Evolutionary conservation across 2,888 invertebrate species (phyloP).

Genomic region (Aphidoletes aphidimyza): DNA sequence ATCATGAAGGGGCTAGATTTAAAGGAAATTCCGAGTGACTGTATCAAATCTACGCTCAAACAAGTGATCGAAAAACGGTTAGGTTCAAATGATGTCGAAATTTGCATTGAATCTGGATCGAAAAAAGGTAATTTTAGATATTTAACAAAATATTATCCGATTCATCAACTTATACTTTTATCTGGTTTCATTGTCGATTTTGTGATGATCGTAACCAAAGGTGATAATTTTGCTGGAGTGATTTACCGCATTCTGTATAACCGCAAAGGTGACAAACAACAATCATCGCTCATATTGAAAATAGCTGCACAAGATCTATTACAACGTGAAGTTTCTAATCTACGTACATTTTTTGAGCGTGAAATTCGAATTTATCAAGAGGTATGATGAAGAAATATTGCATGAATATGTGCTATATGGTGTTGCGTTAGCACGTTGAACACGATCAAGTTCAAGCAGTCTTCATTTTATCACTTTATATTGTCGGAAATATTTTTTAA

Average conservation of each 20-base stretch:
- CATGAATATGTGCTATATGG: background rate
- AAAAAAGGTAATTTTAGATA: background rate
- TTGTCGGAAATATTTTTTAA: no score
- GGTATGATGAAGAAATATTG: background rate
- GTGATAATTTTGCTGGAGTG: background rate
- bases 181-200: background rate
- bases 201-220: background rate
- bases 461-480: no score
- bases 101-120: background rate
- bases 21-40: background rate
- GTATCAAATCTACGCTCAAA: background rate
- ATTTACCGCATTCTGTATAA: background rate
- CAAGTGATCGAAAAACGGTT: background rate
- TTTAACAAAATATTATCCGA: background rate
- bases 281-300: slow-evolving; percentile 16
- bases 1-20: background rate
- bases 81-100: background rate
- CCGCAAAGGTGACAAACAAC: background rate
- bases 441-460: no score
- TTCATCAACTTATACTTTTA: background rate
- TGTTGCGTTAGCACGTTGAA: no score
- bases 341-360: background rate
- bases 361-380: background rate
- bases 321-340: background rate
- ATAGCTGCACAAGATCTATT: background rate